These are phyloP conservation scores for Trichogramma evanescens DNA, from an alignment of 2,888 invertebrate genomes.

Conservation along the genomic window DNA sequence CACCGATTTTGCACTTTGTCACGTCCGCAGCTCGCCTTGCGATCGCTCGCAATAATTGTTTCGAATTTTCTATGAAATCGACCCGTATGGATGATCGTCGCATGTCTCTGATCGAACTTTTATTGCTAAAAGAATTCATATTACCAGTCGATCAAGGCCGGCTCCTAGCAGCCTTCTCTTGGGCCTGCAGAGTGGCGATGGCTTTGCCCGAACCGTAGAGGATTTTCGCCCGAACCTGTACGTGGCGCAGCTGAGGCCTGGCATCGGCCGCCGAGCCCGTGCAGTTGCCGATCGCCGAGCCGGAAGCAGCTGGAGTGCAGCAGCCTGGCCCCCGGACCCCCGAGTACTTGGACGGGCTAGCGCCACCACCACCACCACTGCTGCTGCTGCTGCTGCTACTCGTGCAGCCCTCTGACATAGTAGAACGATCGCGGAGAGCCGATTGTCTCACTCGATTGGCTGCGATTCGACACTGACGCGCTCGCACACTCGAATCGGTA, in stretches of 20 bases:
- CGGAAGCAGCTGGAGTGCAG: constrained; percentile 1
- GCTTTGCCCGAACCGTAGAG: constrained; percentile 41
- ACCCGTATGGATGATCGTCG: too few relatives aligned
- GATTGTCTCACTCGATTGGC: too few relatives aligned
- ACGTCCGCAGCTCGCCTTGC: too few relatives aligned
- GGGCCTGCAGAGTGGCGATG: constrained; percentile 40
- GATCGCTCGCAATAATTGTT: too few relatives aligned
- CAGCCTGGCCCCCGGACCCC: constrained; percentile 10
- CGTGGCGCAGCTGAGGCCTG: constrained; percentile 25
- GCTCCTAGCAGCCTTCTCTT: constrained; percentile 39
- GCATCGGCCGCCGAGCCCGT: constrained; percentile 15
- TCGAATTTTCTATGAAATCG: too few relatives aligned
- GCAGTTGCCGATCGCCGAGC: neutral
- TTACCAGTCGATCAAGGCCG: constrained; percentile 20
- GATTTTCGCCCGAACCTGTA: constrained; percentile 41
- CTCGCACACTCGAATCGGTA: neutral
- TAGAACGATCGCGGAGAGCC: constrained; percentile 8
- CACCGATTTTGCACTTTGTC: too few relatives aligned
- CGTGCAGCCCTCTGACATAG: constrained; percentile 41
- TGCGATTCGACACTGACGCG: neutral
- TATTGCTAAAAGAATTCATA: too few relatives aligned
- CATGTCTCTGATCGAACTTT: too few relatives aligned
- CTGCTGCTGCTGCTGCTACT: constrained; percentile 29
- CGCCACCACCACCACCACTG: neutral
- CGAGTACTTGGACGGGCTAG: neutral